These are phyloP conservation scores for Cydia fagiglandana DNA, from an alignment of 1,140 invertebrate genomes.

Conservation along the genomic window DNA sequence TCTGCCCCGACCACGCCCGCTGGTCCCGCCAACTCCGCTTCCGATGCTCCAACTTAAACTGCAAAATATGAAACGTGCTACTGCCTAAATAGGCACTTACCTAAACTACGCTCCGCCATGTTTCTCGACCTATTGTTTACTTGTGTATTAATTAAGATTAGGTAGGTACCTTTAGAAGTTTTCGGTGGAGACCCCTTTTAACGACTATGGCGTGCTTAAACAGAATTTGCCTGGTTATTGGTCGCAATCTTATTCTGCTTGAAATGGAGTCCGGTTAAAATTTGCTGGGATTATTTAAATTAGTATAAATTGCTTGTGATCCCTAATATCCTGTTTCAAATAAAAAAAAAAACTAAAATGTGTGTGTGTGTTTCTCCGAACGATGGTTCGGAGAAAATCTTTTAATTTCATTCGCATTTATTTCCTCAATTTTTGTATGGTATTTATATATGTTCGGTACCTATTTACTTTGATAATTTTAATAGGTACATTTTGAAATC, in stretches of 20 bases:
- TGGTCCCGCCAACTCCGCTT: conserved; percentile 15
- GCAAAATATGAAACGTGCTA: conserved; percentile 73
- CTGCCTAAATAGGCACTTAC: conserved; percentile 69
- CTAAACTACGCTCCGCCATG: conserved; percentile 49
- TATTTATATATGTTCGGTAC: too few relatives aligned
- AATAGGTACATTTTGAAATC: too few relatives aligned
- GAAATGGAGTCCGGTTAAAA: conserved; percentile 33
- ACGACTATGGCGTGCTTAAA: conserved; percentile 29
- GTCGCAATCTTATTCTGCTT: conserved; percentile 20
- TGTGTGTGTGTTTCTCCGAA: too few relatives aligned
- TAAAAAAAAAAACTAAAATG: too few relatives aligned
- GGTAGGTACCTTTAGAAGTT: conserved; percentile 34
- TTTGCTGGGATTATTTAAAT: conserved; percentile 32
- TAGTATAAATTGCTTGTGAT: neutral
- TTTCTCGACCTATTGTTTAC: conserved; percentile 56
- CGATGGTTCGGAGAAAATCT: too few relatives aligned
- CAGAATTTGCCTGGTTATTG: conserved; percentile 26
- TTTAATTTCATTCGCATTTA: too few relatives aligned
- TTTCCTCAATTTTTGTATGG: too few relatives aligned
- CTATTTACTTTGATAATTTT: too few relatives aligned
- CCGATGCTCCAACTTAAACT: conserved; percentile 54
- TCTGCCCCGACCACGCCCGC: conserved; percentile 20
- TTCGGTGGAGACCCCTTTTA: conserved; percentile 26
- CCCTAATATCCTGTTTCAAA: neutral
- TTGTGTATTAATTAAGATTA: conserved; percentile 61